Evolutionary conservation across 2,888 invertebrate genomes (phyloP).

Genomic region (Thyatira batis): DNA sequence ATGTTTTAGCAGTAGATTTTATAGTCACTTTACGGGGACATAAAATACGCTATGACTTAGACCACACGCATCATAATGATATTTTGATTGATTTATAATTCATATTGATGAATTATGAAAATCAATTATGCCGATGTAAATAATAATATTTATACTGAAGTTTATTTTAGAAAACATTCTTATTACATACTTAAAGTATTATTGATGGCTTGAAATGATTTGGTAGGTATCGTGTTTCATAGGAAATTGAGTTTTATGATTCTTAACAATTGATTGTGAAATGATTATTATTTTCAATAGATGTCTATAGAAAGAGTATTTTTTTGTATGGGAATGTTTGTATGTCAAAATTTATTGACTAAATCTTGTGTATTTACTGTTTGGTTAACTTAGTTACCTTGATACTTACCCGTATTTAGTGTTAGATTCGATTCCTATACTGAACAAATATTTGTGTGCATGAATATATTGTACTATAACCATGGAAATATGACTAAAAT

Average conservation of each 20-base stretch:
- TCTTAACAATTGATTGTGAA: not conserved
- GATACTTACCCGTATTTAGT: too few species aligned
- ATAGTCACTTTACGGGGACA: too few species aligned
- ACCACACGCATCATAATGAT: slow-evolving; percentile 43
- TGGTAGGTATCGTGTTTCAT: slow-evolving; percentile 13
- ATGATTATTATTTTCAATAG: not conserved
- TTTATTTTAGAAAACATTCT: slow-evolving; percentile 33
- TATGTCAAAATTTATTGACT: not conserved
- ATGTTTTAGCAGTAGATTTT: too few species aligned
- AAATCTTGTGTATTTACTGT: too few species aligned
- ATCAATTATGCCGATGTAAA: slow-evolving; percentile 60
- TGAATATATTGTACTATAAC: too few species aligned
- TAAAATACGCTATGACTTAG: slow-evolving; percentile 28
- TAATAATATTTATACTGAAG: slow-evolving; percentile 36
- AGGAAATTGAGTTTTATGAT: not conserved
- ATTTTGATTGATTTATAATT: slow-evolving; percentile 69
- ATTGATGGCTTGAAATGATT: slow-evolving; percentile 10
- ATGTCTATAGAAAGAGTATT: not conserved
- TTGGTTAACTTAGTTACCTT: too few species aligned
- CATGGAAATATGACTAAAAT: too few species aligned
- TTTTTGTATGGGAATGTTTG: not conserved
- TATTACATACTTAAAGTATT: slow-evolving; percentile 6
- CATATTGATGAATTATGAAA: slow-evolving; percentile 56
- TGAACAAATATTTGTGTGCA: too few species aligned
- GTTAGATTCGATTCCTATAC: too few species aligned